Evolutionary conservation across 1,140 invertebrate genomes (phyloP), one percentile per base, ranked within the genome.

Genomic region (Sesamia nonagrioides): DNA sequence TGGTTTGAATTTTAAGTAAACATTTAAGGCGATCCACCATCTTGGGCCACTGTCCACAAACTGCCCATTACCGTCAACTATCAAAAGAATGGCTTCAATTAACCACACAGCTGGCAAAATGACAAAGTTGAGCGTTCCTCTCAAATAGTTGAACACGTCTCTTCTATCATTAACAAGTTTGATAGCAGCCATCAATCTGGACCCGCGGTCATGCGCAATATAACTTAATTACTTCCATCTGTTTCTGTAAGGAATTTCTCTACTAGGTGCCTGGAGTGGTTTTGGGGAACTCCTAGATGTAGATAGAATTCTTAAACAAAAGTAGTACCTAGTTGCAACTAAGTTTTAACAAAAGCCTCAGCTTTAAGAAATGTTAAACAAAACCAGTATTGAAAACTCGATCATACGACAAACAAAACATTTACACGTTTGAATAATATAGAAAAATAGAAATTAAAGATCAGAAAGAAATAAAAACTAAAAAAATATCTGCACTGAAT

Each of bases 81-180:
- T 60, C 52, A 45, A 60, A 74, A 60, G 71, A 58, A 74, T 74
- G n/a, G 48, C 21, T 33, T 63, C 58, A 42, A 75, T 75, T 50
- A 63, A 52, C 42, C 27, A 60, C 37, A 63, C 21, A 63, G 56
- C 58, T 52, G 17, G 56, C 18, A 61, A 74, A 74, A 37, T 48
- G 72, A 63, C 58, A 50, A 75, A 75, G 73, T 75, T 75, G 8
- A 40, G 37, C 60, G 60, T 42, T 5, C 7, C 56, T 60, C 40
- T 74, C 73, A 52, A 61, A 75, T 75, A 75, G 73, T 75, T 75
- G 73, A 63, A n/a, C 60, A 60, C 37, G 61, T 77, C 52, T 77
- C 61, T 69, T 77, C 35, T 45, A 58, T 69, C 75, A 77, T 77
- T 77, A 77, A 50, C 75, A 56, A 68, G 75, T 69, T 77, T 68